Base-by-base conservation (phyloP, 2,797 vertebrate genomes). In the Poeciliopsis infans region DNA sequence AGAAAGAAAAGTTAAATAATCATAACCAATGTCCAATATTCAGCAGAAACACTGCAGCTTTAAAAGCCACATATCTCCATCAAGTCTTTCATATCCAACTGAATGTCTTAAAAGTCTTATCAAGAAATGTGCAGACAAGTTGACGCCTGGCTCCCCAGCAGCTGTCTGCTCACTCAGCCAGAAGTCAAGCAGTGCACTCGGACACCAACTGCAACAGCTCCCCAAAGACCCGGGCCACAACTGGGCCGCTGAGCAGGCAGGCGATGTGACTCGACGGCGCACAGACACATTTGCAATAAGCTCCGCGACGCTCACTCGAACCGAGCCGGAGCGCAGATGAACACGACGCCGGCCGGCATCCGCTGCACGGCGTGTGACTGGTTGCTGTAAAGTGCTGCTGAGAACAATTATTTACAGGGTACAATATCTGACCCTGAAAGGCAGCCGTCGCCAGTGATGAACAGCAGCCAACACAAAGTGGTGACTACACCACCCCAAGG, bases 161-260 rank as follows among this genome's bases (percentile, higher is more conserved):
- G 93, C 93, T 93, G 94, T 88, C 92, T 91, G 89, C 82, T 94
- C 90, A 84, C 87, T 92, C 86, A 92, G 90, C 91, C 93, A 92
- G 93, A 91, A 93, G 92, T 89, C 89, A 91, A 92, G 90, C 49
- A 75, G 85, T 83, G 89, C 89, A 88, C 87, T 92, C 85, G 86
- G 91, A 93, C 92, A 93, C 93, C 94, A 94, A 95, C 94, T 93
- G 93, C 93, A 91, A 89, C 82, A 79, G 86, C 86, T 93, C 92
- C 88, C 92, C 69, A 71, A 84, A 93, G 93, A 90, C 87, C 5
- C 53, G 87, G 36, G 86, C 86, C 92, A 94, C 91, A 92, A 93
- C 90, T 90, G 93, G 92, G 91, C 92, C 55, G 66, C 90, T 78
- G 92, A 91, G 90, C 82, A 79, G 31, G 31, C 31, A 31, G 71